phyloP scores from a whole-genome alignment of 2,113 vertebrate genomes.

The Jaculus jaculus region DNA sequence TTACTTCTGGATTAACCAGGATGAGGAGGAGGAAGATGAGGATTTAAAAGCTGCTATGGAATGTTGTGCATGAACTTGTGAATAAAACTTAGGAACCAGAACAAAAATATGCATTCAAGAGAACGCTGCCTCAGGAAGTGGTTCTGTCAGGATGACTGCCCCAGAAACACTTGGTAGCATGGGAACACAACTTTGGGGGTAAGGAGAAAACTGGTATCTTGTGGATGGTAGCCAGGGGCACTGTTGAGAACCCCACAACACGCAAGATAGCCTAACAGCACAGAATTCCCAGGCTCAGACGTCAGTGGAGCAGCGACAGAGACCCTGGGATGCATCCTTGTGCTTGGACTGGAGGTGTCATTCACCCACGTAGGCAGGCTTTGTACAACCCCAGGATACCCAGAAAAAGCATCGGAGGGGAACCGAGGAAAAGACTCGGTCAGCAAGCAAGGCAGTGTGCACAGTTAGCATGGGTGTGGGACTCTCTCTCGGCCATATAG shows the following conservation, averaged over 20 bases:
- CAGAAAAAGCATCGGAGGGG: neutral
- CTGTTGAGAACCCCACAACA: fast-evolving
- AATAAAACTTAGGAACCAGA: no score
- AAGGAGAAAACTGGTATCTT: neutral
- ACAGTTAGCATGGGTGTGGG: fast-evolving
- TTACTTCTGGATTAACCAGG: no score
- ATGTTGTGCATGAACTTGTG: no score
- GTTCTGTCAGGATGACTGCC: neutral
- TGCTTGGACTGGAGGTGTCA: neutral
- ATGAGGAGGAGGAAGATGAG: no score
- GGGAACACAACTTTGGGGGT: neutral
- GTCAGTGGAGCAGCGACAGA: neutral
- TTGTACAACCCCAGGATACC: fast-evolving
- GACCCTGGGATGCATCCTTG: neutral
- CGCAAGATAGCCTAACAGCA: fast-evolving
- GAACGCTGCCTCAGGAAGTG: neutral
- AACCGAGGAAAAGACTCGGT: neutral
- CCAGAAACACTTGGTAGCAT: neutral
- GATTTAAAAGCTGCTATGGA: no score
- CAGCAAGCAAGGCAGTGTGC: fast-evolving
- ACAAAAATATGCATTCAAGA: neutral
- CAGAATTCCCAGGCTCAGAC: no score
- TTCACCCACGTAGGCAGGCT: neutral
- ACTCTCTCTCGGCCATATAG: fast-evolving
- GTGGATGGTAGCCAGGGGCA: neutral